Conservation (phyloP, 2,888 invertebrate species). For the Cylloceria caligata region DNA sequence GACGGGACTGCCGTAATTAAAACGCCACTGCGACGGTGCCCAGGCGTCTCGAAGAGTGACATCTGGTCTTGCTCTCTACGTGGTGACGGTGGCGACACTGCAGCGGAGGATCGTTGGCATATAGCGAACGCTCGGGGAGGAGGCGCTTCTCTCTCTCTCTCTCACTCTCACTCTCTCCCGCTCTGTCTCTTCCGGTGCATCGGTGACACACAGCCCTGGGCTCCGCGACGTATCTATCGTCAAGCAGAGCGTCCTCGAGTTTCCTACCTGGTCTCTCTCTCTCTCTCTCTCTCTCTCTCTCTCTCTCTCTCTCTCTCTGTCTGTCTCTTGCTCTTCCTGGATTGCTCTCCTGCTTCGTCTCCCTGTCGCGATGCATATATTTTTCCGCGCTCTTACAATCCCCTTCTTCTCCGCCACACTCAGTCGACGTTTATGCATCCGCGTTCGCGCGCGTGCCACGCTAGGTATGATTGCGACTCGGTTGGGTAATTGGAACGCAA, state of each 20-base stretch:
- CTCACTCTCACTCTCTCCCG: not conserved
- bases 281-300: not conserved
- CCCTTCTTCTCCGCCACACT: not conserved
- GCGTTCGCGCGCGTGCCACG: slow-evolving; percentile 32
- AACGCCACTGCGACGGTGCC: slow-evolving; percentile 63
- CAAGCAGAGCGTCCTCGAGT: slow-evolving; percentile 42
- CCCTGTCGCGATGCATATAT: not conserved
- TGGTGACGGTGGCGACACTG: slow-evolving; percentile 16
- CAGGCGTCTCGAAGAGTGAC: slow-evolving; percentile 65
- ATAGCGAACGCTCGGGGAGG: not conserved
- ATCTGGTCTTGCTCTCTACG: slow-evolving; percentile 61
- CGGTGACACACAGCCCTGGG: slow-evolving; percentile 65
- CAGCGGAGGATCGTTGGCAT: not conserved
- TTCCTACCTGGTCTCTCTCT: slow-evolving; percentile 26
- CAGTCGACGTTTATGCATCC: slow-evolving; percentile 37
- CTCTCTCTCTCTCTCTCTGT: slow-evolving; percentile 14
- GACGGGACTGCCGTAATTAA: slow-evolving; percentile 64
- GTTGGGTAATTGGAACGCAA: slow-evolving; percentile 56
- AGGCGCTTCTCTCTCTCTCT: not conserved
- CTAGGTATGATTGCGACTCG: slow-evolving; percentile 55
- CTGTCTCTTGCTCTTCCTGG: not conserved
- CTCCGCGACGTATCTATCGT: slow-evolving; percentile 54
- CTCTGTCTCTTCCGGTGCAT: slow-evolving; percentile 31
- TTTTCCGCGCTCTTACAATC: slow-evolving; percentile 25
- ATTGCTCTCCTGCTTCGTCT: slow-evolving; percentile 23